Percentiles rank a stretch among this genome's conserved stretches.
phyloP scores from a whole-genome alignment of 2,888 invertebrate genomes.

The Scrobipalpa atriplicella region DNA sequence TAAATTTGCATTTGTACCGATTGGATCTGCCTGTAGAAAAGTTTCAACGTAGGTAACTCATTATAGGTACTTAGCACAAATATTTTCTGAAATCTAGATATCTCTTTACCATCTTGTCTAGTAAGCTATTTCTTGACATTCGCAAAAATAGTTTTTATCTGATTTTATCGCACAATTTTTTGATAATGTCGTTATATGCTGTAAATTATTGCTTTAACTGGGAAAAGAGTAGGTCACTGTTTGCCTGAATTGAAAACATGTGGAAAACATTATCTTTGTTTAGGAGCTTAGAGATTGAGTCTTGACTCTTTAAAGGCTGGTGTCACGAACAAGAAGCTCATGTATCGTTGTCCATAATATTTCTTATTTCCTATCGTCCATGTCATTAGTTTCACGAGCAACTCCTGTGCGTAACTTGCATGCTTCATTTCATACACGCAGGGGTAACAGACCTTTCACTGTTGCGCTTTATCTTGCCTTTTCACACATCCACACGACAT shows the following conservation, averaged over 20 bases:
- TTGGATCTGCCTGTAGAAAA: too few species aligned
- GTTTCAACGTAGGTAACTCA: too few species aligned
- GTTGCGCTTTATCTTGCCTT: slow-evolving; percentile 28
- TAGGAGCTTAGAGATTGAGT: too few species aligned
- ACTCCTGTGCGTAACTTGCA: not conserved
- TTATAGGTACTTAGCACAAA: too few species aligned
- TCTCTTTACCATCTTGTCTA: too few species aligned
- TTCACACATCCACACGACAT: too few species aligned
- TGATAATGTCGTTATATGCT: not conserved
- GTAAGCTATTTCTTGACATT: slow-evolving; percentile 19
- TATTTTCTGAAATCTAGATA: too few species aligned
- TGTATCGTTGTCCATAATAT: not conserved
- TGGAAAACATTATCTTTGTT: not conserved
- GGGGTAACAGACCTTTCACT: slow-evolving; percentile 33
- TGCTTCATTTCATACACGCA: slow-evolving; percentile 31
- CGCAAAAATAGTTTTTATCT: not conserved
- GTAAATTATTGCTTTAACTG: not conserved
- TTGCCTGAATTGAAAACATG: not conserved
- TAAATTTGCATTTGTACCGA: not conserved
- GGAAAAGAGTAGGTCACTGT: not conserved
- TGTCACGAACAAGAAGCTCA: not conserved
- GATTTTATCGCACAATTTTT: slow-evolving; percentile 1
- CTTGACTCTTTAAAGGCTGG: too few species aligned
- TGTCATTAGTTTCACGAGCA: not conserved
- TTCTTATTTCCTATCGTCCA: not conserved